Evolutionary conservation across 2,888 invertebrate genomes (phyloP).

Genomic region (Hyposoter dolosus): DNA sequence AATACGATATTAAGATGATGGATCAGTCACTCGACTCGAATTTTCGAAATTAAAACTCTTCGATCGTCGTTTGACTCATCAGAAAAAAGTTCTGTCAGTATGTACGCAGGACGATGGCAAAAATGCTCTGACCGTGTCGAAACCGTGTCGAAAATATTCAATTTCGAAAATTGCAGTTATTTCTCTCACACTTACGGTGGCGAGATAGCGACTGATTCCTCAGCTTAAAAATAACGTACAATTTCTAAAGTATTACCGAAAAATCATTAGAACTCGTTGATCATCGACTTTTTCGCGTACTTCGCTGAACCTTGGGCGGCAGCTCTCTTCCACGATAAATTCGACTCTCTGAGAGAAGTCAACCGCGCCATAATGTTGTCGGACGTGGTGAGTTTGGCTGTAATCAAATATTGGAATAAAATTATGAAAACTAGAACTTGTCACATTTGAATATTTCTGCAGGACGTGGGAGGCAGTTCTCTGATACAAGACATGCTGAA

Average conservation of each 20-base stretch:
- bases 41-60: too few relatives aligned
- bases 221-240: too few relatives aligned
- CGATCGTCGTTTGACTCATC: too few relatives aligned
- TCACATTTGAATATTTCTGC: background rate
- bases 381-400: conserved; percentile 61
- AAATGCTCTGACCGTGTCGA: too few relatives aligned
- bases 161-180: too few relatives aligned
- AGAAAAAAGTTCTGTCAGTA: too few relatives aligned
- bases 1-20: conserved; percentile 14
- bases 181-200: too few relatives aligned
- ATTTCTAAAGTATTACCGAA: conserved; percentile 2
- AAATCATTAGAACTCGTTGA: conserved; percentile 85
- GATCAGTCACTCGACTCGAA: too few relatives aligned
- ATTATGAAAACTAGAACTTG: background rate
- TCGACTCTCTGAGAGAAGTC: conserved; percentile 84
- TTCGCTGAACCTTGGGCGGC: conserved; percentile 89
- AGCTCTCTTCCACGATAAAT: conserved; percentile 88
- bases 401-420: background rate
- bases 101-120: too few relatives aligned
- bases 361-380: conserved; percentile 74
- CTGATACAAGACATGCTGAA: conserved; percentile 70
- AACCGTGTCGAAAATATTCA: too few relatives aligned
- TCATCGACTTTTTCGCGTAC: conserved; percentile 89
- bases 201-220: too few relatives aligned
- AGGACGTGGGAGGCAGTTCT: conserved; percentile 67